These are phyloP conservation scores for Camponotus pennsylvanicus DNA, from an alignment of 1,140 invertebrate genomes.

Conservation along the genomic window DNA sequence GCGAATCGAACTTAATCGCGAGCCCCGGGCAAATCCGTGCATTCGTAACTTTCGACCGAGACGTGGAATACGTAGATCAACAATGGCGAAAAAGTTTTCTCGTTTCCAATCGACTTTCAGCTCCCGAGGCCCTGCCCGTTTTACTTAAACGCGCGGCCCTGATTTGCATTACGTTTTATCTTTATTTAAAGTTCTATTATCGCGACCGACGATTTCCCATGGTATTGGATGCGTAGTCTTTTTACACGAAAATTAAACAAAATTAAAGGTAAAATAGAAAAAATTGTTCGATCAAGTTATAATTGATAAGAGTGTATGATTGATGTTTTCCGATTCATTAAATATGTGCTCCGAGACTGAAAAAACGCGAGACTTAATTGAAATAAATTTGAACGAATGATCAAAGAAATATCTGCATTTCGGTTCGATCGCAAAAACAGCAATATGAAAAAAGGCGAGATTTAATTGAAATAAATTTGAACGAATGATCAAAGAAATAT, in stretches of 20 bases:
- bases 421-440: too few species aligned
- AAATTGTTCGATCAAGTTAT: background rate
- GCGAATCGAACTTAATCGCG: slow-evolving; percentile 64
- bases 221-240: background rate
- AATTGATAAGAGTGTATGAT: background rate
- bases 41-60: slow-evolving; percentile 72
- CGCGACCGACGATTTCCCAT: background rate
- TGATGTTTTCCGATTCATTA: background rate
- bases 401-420: too few species aligned
- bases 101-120: slow-evolving; percentile 68
- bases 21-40: slow-evolving; percentile 64
- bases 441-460: too few species aligned
- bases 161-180: slow-evolving; percentile 67
- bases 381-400: background rate
- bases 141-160: slow-evolving; percentile 60
- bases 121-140: background rate
- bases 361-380: too few species aligned
- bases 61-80: slow-evolving; percentile 64
- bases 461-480: too few species aligned
- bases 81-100: slow-evolving; percentile 69
- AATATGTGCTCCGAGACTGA: background rate
- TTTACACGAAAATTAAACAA: background rate
- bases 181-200: slow-evolving; percentile 25
- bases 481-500: too few species aligned
- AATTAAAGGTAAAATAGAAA: background rate